Conservation (phyloP, 2,113 vertebrate species). For the Dascyllus trimaculatus region DNA sequence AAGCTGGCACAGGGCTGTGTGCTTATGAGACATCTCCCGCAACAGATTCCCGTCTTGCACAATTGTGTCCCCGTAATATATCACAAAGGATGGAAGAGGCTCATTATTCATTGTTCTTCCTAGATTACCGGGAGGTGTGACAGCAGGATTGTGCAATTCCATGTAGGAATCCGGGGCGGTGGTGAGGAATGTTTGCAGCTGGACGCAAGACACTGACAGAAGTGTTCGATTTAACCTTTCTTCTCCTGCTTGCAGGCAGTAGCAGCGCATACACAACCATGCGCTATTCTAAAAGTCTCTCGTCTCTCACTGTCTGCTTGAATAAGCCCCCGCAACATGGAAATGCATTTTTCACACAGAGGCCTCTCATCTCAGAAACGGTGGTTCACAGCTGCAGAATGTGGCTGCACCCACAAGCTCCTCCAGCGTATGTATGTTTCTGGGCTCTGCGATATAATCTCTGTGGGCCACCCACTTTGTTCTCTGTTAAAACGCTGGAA, state of each 20-base stretch:
- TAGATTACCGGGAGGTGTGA: conserved; percentile 71
- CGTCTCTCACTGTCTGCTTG: conserved; percentile 33
- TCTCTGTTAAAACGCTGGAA: conserved; percentile 43
- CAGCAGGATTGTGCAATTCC: conserved; percentile 84
- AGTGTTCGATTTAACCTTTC: conserved; percentile 79
- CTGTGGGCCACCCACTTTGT: conserved; percentile 63
- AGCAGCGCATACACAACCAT: conserved; percentile 35
- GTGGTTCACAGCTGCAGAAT: conserved; percentile 69
- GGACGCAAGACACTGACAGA: conserved; percentile 76
- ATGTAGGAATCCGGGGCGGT: conserved; percentile 83
- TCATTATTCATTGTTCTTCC: conserved; percentile 72
- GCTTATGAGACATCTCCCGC: conserved; percentile 7
- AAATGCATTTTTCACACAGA: conserved; percentile 78
- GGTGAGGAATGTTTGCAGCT: conserved; percentile 80
- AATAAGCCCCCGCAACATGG: conserved; percentile 77
- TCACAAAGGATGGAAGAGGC: conserved; percentile 49
- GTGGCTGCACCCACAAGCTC: conserved; percentile 73
- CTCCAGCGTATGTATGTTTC: conserved; percentile 54
- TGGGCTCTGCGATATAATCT: conserved; percentile 64
- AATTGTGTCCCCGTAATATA: conserved; percentile 36
- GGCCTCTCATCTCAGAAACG: conserved; percentile 66
- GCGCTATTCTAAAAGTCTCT: conserved; percentile 56
- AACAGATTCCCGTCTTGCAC: conserved; percentile 44
- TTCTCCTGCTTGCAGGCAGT: conserved; percentile 52
- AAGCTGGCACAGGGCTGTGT: conserved; percentile 2